Evolutionary conservation across 2,113 vertebrate genomes (phyloP).

Genomic region (Aplodontia rufa): DNA sequence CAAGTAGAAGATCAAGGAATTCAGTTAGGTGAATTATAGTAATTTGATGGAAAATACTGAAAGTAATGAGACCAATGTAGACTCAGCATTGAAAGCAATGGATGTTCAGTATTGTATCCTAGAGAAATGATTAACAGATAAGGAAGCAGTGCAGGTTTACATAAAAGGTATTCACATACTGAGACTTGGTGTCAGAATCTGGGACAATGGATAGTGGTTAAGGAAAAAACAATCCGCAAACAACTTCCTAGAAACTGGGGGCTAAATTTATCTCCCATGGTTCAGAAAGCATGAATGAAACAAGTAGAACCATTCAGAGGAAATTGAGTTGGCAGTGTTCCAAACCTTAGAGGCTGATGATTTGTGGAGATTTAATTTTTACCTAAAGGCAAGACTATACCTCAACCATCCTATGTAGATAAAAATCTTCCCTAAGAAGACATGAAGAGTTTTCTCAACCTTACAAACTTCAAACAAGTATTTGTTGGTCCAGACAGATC

Average conservation of each 20-base stretch:
- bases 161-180: neutral
- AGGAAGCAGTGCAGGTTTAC: neutral
- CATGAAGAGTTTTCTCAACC: neutral
- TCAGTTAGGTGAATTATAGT: neutral
- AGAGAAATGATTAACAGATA: neutral
- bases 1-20: neutral
- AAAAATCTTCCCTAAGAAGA: slow-evolving; percentile 39
- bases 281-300: slow-evolving; percentile 6
- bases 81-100: neutral
- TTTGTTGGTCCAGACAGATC: neutral
- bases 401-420: neutral
- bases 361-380: neutral
- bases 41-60: neutral
- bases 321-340: neutral
- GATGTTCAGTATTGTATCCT: neutral
- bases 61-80: neutral
- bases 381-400: neutral
- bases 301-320: neutral
- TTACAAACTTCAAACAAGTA: neutral
- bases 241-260: neutral
- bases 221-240: neutral
- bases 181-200: neutral
- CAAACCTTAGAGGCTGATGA: neutral
- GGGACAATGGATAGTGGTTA: neutral
- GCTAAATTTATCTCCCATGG: neutral